A percentile compares a stretch with the other conserved stretches of the same genome.
These are phyloP conservation scores for Nebria brevicollis DNA, from an alignment of 2,888 invertebrate genomes.

Conservation along the genomic window DNA sequence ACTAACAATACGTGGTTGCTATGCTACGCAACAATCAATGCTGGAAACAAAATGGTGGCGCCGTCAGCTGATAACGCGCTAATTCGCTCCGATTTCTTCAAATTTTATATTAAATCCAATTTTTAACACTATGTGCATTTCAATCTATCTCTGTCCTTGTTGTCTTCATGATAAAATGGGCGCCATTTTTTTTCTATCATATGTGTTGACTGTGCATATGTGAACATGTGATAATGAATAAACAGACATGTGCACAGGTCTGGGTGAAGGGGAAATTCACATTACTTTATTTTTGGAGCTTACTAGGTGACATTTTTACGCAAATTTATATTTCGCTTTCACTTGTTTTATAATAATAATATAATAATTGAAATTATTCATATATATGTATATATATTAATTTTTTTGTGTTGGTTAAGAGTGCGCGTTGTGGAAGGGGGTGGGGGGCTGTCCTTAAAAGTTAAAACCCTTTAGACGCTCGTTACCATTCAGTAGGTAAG, in stretches of 20 bases:
- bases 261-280: neutral
- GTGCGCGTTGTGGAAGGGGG: no score
- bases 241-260: conserved; percentile 22
- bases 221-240: conserved; percentile 42
- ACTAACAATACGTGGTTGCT: neutral
- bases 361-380: no score
- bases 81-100: neutral
- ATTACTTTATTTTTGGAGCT: neutral
- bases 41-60: conserved; percentile 2
- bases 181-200: conserved; percentile 26
- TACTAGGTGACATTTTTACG: no score
- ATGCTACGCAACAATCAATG: conserved; percentile 3
- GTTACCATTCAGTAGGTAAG: no score
- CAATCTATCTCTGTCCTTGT: neutral
- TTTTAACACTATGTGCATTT: no score
- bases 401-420: no score
- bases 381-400: no score
- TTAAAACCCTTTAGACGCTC: no score
- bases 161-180: conserved; percentile 18
- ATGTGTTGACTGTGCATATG: conserved; percentile 19
- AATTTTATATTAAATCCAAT: no score
- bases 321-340: neutral
- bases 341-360: neutral
- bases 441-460: no score
- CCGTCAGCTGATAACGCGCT: conserved; percentile 6